Base-by-base conservation (phyloP, 2,888 invertebrate genomes). In the Ditylenchus weischeri region DNA sequence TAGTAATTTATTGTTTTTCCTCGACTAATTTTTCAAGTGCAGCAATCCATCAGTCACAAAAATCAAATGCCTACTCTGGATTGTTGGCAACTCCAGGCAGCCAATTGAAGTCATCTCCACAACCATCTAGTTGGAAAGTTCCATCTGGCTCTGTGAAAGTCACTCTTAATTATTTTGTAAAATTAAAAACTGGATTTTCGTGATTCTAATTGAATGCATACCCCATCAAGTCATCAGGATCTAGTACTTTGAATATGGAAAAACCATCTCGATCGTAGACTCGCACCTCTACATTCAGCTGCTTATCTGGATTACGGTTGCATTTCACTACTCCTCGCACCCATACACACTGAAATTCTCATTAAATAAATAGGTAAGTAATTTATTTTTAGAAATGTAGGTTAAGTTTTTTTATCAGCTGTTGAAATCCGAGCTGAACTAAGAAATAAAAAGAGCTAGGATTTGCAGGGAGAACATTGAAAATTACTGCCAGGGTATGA, bases 171-270 rank as follows among this genome's bases (percentile, higher is more conserved):
- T 15, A 13, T 54, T 11, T 23, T 23, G 29, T 15, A 54, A 54
- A 10, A 54, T 54, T 54, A 54, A 54, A 54, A 13, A 54, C 11
- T 2, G 29, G 10, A n/a, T 21, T 23, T 54, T 4, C 2, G 13
- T 54, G 54, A 2, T 54, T 23, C 1, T 5, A 23, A 54, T 11
- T 11, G 29, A 18, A 23, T 29, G 10, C 54, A 7, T 43, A 80
- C 79, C 81, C 81, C 81, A 81, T 81, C 66, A 80, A 64, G 68
- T 81, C 81, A 71, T 81, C 81, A 3, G 80, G 80, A 68, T 81
- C 81, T 58, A 81, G 65, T 35, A 76, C 68, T 63, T 78, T 72
- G 65, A 78, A 62, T 54, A 75, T 60, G 10, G 69, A 69, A 69
- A 72, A 68, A 11, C 77, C 76, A 64, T 81, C 81, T 23, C 74